Evolutionary conservation across 2,113 vertebrate genomes (phyloP).

Genomic region (Romanogobio albipinnatus): DNA sequence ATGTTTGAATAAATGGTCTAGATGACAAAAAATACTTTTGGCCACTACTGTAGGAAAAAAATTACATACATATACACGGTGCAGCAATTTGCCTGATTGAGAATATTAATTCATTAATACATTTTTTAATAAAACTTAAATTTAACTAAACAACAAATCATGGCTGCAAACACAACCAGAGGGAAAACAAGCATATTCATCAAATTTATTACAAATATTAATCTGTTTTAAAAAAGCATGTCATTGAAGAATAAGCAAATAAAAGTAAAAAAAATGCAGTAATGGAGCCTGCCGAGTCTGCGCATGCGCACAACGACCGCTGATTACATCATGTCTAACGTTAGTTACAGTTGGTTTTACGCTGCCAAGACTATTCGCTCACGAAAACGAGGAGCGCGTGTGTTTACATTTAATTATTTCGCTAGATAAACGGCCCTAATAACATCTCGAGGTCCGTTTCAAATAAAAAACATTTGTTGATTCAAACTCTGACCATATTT

Average conservation of each 20-base stretch:
- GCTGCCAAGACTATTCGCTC: not conserved
- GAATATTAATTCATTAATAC: not conserved
- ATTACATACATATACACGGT: not conserved
- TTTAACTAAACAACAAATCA: not conserved
- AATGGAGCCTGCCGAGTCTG: not conserved
- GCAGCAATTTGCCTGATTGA: not conserved
- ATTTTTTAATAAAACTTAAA: too few relatives aligned
- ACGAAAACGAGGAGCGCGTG: not conserved
- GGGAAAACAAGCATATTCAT: not conserved
- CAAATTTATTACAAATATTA: too few relatives aligned
- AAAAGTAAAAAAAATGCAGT: not conserved
- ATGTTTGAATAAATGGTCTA: too few relatives aligned
- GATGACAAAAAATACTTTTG: too few relatives aligned
- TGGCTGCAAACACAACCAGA: not conserved
- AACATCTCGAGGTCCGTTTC: not conserved
- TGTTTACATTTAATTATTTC: not conserved
- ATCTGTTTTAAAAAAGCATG: not conserved
- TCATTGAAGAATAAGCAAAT: not conserved
- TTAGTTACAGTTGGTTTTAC: slow-evolving; percentile 17
- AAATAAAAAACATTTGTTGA: not conserved
- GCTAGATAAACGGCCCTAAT: not conserved
- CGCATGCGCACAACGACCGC: slow-evolving; percentile 3
- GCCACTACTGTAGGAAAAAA: not conserved
- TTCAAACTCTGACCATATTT: not conserved
- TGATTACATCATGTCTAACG: slow-evolving; percentile 42